These are phyloP conservation scores for Dendrolimus houi DNA, from an alignment of 2,888 invertebrate genomes.

Conservation along the genomic window DNA sequence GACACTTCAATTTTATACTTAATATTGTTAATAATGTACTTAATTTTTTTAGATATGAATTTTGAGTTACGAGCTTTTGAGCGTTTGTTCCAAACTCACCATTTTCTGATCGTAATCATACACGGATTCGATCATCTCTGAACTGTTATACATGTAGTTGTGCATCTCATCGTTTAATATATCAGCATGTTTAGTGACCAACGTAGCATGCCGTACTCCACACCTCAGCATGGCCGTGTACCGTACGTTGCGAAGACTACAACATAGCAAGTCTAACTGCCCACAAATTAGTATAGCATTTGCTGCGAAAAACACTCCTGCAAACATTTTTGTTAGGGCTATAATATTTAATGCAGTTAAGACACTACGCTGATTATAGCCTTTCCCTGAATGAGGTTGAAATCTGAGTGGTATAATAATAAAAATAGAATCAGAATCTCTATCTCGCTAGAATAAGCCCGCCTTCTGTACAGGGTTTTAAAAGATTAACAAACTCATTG, in stretches of 20 bases:
- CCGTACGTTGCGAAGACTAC: conserved; percentile 51
- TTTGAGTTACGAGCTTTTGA: no score
- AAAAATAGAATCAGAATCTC: no score
- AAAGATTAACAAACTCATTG: no score
- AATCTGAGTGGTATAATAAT: no score
- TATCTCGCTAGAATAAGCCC: no score
- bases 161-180: conserved; percentile 43
- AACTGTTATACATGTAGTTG: conserved; percentile 41
- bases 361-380: no score
- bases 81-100: conserved; percentile 18
- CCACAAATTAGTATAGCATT: conserved; percentile 61
- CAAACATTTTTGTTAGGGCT: not conserved
- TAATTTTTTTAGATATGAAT: no score
- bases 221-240: conserved; percentile 44
- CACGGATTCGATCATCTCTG: conserved; percentile 35
- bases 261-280: conserved; percentile 58
- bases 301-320: conserved; percentile 58
- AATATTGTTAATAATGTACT: no score
- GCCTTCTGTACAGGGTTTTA: no score
- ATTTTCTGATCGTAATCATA: conserved; percentile 44
- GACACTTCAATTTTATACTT: no score
- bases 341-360: no score
- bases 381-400: no score
- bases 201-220: conserved; percentile 31
- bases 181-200: conserved; percentile 20